Conservation (phyloP, 2,797 vertebrate species). For the Geotrypetes seraphini region DNA sequence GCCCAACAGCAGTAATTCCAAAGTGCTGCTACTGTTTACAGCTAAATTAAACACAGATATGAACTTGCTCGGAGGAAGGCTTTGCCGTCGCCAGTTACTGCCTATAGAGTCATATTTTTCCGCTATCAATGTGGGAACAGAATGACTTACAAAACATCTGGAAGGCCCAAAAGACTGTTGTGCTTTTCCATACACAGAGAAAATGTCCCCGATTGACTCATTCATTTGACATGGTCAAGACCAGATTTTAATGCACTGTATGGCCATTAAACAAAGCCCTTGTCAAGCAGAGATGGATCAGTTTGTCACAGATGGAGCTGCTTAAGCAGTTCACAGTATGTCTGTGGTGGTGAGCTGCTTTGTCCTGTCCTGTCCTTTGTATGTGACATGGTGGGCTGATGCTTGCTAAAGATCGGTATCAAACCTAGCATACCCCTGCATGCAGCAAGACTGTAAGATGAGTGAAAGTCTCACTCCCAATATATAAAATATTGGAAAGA, state of each 20-base stretch:
- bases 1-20: no score
- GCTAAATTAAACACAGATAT: no score
- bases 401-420: no score
- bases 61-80: no score
- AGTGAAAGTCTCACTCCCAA: no score
- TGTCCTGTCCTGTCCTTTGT: slow-evolving; percentile 24
- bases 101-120: rapidly evolving
- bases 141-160: slow-evolving; percentile 51
- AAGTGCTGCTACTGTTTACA: no score
- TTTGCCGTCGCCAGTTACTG: no score
- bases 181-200: slow-evolving; percentile 44
- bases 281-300: slow-evolving; percentile 49
- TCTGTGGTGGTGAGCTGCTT: slow-evolving; percentile 10
- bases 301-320: slow-evolving; percentile 28
- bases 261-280: slow-evolving; percentile 43
- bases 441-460: no score
- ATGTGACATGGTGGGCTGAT: slow-evolving; percentile 26
- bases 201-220: no score
- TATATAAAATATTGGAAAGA: no score
- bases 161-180: slow-evolving; percentile 47
- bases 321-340: slow-evolving; percentile 39
- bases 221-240: slow-evolving; percentile 53
- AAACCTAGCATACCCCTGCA: no score
- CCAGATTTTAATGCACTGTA: slow-evolving; percentile 48
- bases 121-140: slow-evolving; percentile 39